Base-by-base conservation (phyloP, 2,888 invertebrate species). In the Lasioglossum morio region DNA sequence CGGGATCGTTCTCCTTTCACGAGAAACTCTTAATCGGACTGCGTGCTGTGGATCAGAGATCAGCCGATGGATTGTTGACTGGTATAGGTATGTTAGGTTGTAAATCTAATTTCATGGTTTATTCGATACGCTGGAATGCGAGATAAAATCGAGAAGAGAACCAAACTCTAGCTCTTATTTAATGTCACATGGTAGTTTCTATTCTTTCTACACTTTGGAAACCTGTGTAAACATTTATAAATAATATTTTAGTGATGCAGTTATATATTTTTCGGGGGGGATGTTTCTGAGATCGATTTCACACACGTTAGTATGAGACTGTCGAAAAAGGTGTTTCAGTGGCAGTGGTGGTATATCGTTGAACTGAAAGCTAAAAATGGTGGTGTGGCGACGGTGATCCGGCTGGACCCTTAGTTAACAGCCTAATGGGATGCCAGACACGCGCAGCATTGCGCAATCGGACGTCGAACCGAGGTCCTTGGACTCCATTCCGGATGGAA, bases 401-500 rank as follows among this genome's bases (percentile, higher is more conserved):
- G 60, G 60, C 60, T 30, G 60, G 27, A 27, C 27, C 60, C 60
- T 27, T 60, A 27, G 27, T 60, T 60, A 60, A 60, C 60, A n/a
- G 16, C 60, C 7, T 82, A 86, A 87, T 81, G 70, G 66, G 86
- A 85, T 63, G 82, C 85, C 79, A 87, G 84, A 81, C 80, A 85
- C 88, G 86, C 91, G 89, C 83, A 75, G 77, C 74, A 85, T 89
- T 87, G 89, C 87, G 86, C 91, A 84, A 84, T 77, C 86, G 85
- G 83, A 74, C 89, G 76, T 91, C 85, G 88, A 82, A 85, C 84
- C 78, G 79, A 46, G 85, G 85, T 93, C 92, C 91, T 92, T 92
- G 90, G 92, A 81, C 90, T 91, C 89, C 87, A 92, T 92, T 92
- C 88, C 83, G 86, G 88, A 87, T 80, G 87, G 88, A 87, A 88